Evolutionary conservation across 2,888 invertebrate genomes (phyloP), one percentile per base, ranked within the genome.

Genomic region (Habrosyne pyritoides): DNA sequence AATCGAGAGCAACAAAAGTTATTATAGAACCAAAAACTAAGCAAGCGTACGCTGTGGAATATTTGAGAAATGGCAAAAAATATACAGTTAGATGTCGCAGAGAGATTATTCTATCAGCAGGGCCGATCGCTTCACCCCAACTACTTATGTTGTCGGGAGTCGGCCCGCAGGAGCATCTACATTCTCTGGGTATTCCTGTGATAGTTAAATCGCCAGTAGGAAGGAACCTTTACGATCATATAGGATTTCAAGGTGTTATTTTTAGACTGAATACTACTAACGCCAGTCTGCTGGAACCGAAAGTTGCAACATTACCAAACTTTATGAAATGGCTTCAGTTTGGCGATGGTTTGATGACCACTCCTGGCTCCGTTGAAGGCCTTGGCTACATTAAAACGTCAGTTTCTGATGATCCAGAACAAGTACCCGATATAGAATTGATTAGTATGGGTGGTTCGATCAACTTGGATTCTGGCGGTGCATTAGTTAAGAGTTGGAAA

Each of bases 41-140:
- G 71, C 85, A 89, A 58, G 96, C 96, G 0, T 94, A 94, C 61
- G 97, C 95, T 0, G 95, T 97, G 0, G 93, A 96, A 66, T 95
- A 95, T 59, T 79, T 94, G 0, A 94, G 94, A 63, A 92, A 94
- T 54, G 92, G 93, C 10, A 78, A 84, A 10, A 85, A 82, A 48
- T 83, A 86, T 51, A 88, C 83, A 12, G 95, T 94, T 0, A 89
- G 89, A n/a, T 96, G 96, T 5, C 93, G 93, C 47, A 96, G 96
- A 73, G 98, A 98, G 88, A 94, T 99, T 0, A 96, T 99, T 59
- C 75, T 98, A 21, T 95, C 96, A 10, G 97, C 97, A 0, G 98
- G 99, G 0, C 94, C 98, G 0, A 95, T 99, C 61, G 97, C 96
- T 71, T 96, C 97, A 0, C 98, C 98, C 0, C 98, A 99, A 81